Evolutionary conservation across 2,113 vertebrate species (phyloP).

Genomic region (Fulica atra): DNA sequence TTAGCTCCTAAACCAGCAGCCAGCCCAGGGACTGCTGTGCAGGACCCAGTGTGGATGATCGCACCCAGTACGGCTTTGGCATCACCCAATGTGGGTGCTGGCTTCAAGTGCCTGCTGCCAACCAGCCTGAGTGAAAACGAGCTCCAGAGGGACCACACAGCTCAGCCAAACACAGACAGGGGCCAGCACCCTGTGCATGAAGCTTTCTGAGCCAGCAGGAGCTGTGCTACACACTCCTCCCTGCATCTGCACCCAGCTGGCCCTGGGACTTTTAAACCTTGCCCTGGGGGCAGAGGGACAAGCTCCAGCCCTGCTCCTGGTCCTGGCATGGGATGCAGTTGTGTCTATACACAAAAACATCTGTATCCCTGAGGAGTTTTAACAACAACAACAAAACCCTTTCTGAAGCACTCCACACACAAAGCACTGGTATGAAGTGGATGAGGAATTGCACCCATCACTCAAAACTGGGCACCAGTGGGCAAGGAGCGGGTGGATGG

Average conservation of each 20-base stretch:
- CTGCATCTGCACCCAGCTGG: neutral
- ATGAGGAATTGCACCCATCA: neutral
- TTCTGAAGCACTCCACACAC: neutral
- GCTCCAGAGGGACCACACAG: neutral
- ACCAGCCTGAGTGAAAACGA: neutral
- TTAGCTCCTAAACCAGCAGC: neutral
- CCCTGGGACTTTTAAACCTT: neutral
- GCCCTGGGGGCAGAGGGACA: neutral
- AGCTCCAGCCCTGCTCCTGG: neutral
- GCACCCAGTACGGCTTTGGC: neutral
- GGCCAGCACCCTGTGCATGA: neutral
- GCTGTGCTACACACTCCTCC: neutral
- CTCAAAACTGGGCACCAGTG: neutral
- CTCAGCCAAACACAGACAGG: neutral
- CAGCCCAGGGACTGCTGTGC: neutral
- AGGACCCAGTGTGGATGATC: rapidly evolving
- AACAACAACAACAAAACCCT: neutral
- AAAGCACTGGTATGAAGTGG: rapidly evolving
- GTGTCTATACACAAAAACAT: rapidly evolving
- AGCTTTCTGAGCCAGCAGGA: neutral
- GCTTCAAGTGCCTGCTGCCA: neutral
- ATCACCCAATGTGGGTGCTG: rapidly evolving
- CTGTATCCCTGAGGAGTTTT: neutral
- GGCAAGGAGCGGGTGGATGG: rapidly evolving
- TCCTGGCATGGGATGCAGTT: neutral